Base-by-base conservation (phyloP, 2,797 vertebrate genomes). In the Pseudomugil tenellus region DNA sequence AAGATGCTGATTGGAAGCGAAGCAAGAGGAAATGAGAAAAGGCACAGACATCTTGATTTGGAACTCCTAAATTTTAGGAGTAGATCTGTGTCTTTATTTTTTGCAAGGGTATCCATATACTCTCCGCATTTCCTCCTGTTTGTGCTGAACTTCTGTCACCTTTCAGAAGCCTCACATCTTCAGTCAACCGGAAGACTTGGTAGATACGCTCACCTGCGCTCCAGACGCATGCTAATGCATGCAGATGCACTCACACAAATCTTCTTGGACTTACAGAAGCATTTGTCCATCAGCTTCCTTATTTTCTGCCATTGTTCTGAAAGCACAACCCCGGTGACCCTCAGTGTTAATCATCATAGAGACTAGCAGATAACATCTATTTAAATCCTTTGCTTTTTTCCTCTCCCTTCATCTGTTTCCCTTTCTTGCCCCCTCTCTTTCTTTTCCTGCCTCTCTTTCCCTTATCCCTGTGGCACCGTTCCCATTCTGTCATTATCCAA, bases 401-500 rank as follows among this genome's bases (percentile, higher is more conserved):
- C 68, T 21, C 77, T 76, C 6, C 3, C 11, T 12, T 77, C 67
- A 70, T 69, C 58, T 66, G 63, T 55, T 79, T 74, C 80, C 32
- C 66, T 60, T 70, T 63, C 67, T 70, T 73, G n/a, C 70, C 55
- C 65, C 43, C 43, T 48, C n/a, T 72, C 79, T 41, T 67, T 31
- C 63, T 57, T 62, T 63, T 62, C 69, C 60, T 64, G 63, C 58
- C 79, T 76, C 80, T 31, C 66, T 63, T 67, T 63, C 67, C 34
- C 66, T 86, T 84, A 89, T 88, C 87, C 87, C 81, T 54, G 66
- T 91, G 89, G 90, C 87, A 86, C 66, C 61, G 86, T 88, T 91
- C 90, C 89, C 86, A 88, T 91, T 91, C 87, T 91, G 87, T 88
- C 89, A 90, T 88, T 88, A 88, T 84, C 84, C 87, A 80, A 84